These are phyloP conservation scores for Drosophila seguyi DNA, from an alignment of 1,140 invertebrate species.

Conservation along the genomic window DNA sequence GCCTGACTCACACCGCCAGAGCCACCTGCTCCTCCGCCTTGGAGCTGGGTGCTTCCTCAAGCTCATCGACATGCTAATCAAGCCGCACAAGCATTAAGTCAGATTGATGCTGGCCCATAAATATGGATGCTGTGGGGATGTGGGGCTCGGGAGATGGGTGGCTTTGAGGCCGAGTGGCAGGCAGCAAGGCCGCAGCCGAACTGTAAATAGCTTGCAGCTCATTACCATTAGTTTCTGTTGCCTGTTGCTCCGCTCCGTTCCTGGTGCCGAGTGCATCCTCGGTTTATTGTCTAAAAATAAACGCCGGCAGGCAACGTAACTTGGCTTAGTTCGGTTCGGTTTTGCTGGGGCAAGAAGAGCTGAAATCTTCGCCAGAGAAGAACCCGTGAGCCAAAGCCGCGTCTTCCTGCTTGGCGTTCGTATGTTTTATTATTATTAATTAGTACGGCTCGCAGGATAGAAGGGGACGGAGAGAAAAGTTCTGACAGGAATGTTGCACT, in stretches of 20 bases:
- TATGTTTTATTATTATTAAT: constrained; percentile 80
- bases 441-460: constrained; percentile 57
- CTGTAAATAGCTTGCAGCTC: constrained; percentile 80
- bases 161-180: constrained; percentile 16
- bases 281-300: constrained; percentile 82
- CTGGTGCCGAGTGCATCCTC: constrained; percentile 49
- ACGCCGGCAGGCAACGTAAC: constrained; percentile 25
- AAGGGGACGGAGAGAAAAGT: constrained; percentile 8
- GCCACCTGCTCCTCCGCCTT: constrained; percentile 14
- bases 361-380: constrained; percentile 1
- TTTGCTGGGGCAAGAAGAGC: background rate
- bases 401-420: constrained; percentile 58
- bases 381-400: constrained; percentile 22
- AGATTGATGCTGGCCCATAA: constrained; percentile 77
- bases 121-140: constrained; percentile 43
- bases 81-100: constrained; percentile 64
- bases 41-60: constrained; percentile 32
- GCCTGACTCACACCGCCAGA: background rate
- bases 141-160: constrained; percentile 21
- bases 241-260: constrained; percentile 18
- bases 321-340: constrained; percentile 41
- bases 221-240: constrained; percentile 71
- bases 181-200: constrained; percentile 70
- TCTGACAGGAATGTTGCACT: constrained; percentile 70
- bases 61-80: constrained; percentile 67